Evolutionary conservation across 2,797 vertebrate genomes (phyloP), one percentile per base, ranked within the genome.

Genomic region (Clarias pachynema): DNA sequence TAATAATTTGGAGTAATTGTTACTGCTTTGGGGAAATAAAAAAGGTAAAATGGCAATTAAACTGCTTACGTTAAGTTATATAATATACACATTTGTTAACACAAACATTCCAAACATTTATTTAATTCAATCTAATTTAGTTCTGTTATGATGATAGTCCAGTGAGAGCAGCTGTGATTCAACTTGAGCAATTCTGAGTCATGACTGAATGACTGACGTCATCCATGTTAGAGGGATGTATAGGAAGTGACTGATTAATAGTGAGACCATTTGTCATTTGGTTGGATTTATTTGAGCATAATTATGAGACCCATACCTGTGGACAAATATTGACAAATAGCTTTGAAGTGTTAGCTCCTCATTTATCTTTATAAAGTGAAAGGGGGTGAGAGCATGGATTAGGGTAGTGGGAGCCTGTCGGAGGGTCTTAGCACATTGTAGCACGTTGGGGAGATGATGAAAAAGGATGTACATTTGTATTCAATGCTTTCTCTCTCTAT

Each of bases 301-400:
- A 84, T 84, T 84, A 77, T 16, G 68, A 84, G 74, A 49, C 31
- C 77, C 20, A 53, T 49, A 78, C 40, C 37, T 83, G 62, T 85
- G 34, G 26, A 74, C 69, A 87, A 81, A 83, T 72, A 78, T 59
- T 26, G 66, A 66, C 65, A 86, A 73, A 77, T 83, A 77, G 56
- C 49, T 66, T 65, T 69, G 18, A 62, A 24, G 63, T 73, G 65
- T 0, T 53, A 31, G 53, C 7, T 4, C 44, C 49, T 85, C 56
- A 40, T 72, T 77, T 62, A 24, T 79, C 53, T 73, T 65, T 84
- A 69, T 83, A 14, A 86, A 82, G 80, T 56, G 79, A 31, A 40
- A 26, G 15, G 18, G 9, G 16, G 49, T 75, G 49, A 56, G 15
- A 15, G 15, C 0, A 12, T 74, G 72, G 72, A 29, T 74, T 29